A percentile compares a stretch with the other conserved stretches of the same genome.
These are phyloP conservation scores for Elaphurus davidianus DNA, from an alignment of 2,113 vertebrate species.

Conservation along the genomic window DNA sequence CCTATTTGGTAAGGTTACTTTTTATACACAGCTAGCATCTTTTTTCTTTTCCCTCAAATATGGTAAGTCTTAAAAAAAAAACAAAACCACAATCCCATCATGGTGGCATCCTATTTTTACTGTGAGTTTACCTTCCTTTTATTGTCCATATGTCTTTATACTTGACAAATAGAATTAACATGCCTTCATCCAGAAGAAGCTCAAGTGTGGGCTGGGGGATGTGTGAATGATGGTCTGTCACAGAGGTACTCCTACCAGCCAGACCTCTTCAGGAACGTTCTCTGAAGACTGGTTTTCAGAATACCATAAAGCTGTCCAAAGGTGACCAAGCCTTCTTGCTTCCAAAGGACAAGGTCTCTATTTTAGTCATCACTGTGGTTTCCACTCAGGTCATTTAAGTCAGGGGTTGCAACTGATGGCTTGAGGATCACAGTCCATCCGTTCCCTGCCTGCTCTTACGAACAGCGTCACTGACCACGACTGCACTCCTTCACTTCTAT, in stretches of 20 bases:
- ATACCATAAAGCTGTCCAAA: not conserved
- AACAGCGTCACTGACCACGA: not conserved
- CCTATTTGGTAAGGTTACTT: not conserved
- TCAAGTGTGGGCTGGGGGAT: not conserved
- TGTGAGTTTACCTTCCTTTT: not conserved
- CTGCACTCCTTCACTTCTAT: rapidly evolving
- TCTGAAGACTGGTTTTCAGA: not conserved
- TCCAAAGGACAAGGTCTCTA: not conserved
- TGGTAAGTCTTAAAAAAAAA: not conserved
- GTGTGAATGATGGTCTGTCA: too few relatives aligned
- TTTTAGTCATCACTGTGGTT: not conserved
- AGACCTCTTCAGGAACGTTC: not conserved
- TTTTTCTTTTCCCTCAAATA: not conserved
- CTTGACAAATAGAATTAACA: not conserved
- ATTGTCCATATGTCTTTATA: not conserved
- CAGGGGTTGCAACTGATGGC: not conserved
- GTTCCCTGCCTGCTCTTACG: not conserved
- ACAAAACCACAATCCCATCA: not conserved
- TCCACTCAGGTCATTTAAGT: not conserved
- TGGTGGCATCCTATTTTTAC: not conserved
- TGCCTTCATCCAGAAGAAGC: not conserved
- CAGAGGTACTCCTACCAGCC: not conserved
- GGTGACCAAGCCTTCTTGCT: not conserved
- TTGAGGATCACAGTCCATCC: not conserved
- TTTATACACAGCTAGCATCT: not conserved